phyloP scores from a whole-genome alignment of 1,140 invertebrate genomes.

The Littorina saxatilis region DNA sequence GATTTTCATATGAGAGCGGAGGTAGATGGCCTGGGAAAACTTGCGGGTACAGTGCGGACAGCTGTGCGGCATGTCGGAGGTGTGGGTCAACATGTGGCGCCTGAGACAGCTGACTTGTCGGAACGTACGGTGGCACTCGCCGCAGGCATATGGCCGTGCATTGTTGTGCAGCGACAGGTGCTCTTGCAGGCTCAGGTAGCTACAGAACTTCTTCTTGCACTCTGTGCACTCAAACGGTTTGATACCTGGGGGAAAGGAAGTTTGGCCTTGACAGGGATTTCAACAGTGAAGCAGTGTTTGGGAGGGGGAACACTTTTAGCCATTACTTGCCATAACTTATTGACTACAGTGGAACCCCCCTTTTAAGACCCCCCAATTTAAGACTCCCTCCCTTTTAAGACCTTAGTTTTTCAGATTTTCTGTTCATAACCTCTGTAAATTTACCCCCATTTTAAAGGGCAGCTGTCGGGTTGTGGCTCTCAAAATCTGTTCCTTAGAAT shows the following conservation, averaged over 20 bases:
- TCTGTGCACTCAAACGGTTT: slow-evolving; percentile 71
- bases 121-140: slow-evolving; percentile 62
- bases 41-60: slow-evolving; percentile 64
- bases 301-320: too few relatives aligned
- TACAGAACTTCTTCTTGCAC: slow-evolving; percentile 69
- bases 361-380: too few relatives aligned
- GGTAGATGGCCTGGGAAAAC: slow-evolving; percentile 69
- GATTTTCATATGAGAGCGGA: slow-evolving; percentile 70
- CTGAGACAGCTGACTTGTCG: slow-evolving; percentile 69
- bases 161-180: slow-evolving; percentile 67
- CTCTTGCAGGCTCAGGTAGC: slow-evolving; percentile 67
- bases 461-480: too few relatives aligned
- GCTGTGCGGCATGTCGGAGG: slow-evolving; percentile 58
- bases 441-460: too few relatives aligned
- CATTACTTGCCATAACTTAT: too few relatives aligned
- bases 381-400: too few relatives aligned
- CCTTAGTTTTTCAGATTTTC: too few relatives aligned
- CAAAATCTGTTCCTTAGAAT: too few relatives aligned
- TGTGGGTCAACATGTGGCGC: slow-evolving; percentile 68
- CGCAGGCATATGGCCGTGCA: slow-evolving; percentile 63
- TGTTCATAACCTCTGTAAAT: too few relatives aligned
- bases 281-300: too few relatives aligned
- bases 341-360: too few relatives aligned
- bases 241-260: slow-evolving; percentile 68
- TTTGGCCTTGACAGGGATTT: too few relatives aligned